Evolutionary conservation across 2,797 vertebrate genomes (phyloP).

Genomic region (Notamacropus eugenii): DNA sequence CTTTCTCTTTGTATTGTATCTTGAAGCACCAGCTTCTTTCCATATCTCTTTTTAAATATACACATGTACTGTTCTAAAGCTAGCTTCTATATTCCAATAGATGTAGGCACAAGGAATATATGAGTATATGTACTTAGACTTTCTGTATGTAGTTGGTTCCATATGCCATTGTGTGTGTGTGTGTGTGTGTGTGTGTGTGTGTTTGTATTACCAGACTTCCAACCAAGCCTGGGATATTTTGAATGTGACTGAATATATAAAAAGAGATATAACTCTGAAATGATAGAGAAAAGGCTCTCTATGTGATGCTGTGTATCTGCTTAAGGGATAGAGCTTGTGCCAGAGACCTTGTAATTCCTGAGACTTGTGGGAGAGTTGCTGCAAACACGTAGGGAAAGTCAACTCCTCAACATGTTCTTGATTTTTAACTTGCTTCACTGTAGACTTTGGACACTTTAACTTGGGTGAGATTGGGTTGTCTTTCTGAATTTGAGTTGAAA

Average conservation of each 20-base stretch:
- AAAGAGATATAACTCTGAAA: not conserved
- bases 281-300: not conserved
- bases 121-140: not conserved
- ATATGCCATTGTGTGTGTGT: not conserved
- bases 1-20: not conserved
- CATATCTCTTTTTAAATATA: not conserved
- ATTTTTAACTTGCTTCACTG: not conserved
- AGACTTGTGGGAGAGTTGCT: not conserved
- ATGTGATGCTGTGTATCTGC: not conserved
- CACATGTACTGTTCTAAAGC: not conserved
- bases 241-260: not conserved
- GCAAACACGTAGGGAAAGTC: not conserved
- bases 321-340: not conserved
- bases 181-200: not conserved
- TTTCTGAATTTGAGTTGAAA: not conserved
- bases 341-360: not conserved
- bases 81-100: not conserved
- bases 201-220: not conserved
- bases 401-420: not conserved
- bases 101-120: not conserved
- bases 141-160: not conserved
- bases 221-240: not conserved
- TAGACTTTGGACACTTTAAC: not conserved
- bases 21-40: not conserved
- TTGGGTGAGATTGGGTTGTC: not conserved